Conservation (phyloP, 2,888 invertebrate genomes). For the Stenurella melanura region DNA sequence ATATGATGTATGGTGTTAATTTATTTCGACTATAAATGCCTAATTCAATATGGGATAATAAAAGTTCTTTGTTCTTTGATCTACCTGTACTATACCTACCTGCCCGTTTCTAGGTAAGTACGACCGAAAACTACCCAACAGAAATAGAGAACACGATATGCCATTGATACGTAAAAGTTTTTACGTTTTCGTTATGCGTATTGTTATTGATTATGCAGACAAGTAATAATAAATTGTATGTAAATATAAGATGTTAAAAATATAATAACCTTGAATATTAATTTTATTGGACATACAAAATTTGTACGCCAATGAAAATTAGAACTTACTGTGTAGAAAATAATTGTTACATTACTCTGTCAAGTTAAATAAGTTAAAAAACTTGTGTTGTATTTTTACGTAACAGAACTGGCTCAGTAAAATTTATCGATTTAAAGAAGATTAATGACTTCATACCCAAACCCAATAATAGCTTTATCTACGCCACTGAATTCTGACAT, state of each 20-base stretch:
- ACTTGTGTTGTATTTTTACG: not conserved
- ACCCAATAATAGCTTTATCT: not conserved
- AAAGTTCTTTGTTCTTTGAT: too few relatives aligned
- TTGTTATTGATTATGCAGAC: conserved; percentile 24
- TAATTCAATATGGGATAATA: too few relatives aligned
- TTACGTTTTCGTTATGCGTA: not conserved
- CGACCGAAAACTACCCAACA: too few relatives aligned
- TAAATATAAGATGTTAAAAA: conserved; percentile 36
- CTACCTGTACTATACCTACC: too few relatives aligned
- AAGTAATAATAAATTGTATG: conserved; percentile 19
- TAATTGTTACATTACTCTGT: not conserved
- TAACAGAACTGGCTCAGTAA: not conserved
- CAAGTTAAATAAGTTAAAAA: not conserved
- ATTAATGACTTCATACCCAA: not conserved
- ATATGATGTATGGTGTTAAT: too few relatives aligned
- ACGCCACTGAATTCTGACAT: conserved; percentile 53
- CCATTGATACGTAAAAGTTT: not conserved
- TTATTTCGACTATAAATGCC: too few relatives aligned
- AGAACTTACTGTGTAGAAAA: not conserved
- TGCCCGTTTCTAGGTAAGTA: too few relatives aligned
- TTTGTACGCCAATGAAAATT: conserved; percentile 23
- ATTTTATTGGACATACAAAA: conserved; percentile 6
- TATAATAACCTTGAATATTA: conserved; percentile 34
- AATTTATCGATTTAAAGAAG: not conserved
- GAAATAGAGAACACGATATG: too few relatives aligned